Evolutionary conservation across 2,888 invertebrate genomes (phyloP), one percentile per base, ranked within the genome.

Genomic region (Euphydryas editha): DNA sequence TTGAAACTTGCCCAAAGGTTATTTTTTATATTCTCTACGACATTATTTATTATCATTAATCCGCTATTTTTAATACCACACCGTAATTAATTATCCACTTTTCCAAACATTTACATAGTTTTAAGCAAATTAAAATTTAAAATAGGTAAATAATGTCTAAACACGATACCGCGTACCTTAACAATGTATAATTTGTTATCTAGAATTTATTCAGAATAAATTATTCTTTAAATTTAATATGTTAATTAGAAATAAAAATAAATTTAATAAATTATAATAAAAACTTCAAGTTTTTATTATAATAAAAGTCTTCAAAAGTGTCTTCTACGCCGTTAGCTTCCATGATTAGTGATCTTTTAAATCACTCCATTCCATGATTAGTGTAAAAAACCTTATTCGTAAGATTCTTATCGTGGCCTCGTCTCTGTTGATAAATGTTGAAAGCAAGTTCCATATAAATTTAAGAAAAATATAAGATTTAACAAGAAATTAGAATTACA

Each of bases 341-440:
- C 49, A 51, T 21, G 24, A 51, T 51, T 51, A 51, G 49, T 24
- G n/a, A 51, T 51, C 24, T 24, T n/a, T 51, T 51, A 51, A 51
- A 51, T 51, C 21, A n/a, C n/a, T n/a, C n/a, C n/a, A n/a, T n/a
- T n/a, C n/a, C n/a, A n/a, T n/a, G n/a, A n/a, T n/a, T n/a, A n/a
- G n/a, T n/a, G n/a, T n/a, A n/a, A n/a, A n/a, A n/a, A n/a, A 51
- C 15, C 49, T 24, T 51, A 2, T 24, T 21, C 49, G 13, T 21
- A 15, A 24, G 15, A 15, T n/a, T 24, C 15, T n/a, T 51, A 51
- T 49, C 42, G n/a, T n/a, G n/a, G 6, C 42, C 42, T 44, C 42
- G 15, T 44, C 42, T 5, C 15, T 44, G 42, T 44, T n/a, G n/a
- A 15, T 44, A 44, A 15, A 44, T 44, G 15, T 44, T 44, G 42